Base-by-base conservation (phyloP, 2,888 invertebrate species). In the Drosophila parthenogenetica region DNA sequence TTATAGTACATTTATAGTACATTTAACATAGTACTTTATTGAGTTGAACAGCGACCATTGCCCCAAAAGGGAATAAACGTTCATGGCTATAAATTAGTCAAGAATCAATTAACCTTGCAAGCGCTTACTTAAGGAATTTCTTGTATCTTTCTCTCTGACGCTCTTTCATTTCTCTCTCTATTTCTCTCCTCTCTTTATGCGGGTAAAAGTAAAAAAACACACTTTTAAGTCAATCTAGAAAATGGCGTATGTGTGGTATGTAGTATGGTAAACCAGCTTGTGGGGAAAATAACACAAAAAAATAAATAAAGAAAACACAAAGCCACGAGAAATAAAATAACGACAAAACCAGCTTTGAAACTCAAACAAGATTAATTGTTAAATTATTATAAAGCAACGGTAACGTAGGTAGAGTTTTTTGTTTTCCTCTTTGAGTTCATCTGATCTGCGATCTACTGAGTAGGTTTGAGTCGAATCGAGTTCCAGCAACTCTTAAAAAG, bases 311-410 rank as follows among this genome's bases (percentile, higher is more conserved):
- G 37, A 61, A 35, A 35, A 35, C 35, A 16, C 43, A 35, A 46
- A 55, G 51, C 50, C 11, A 29, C 16, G 32, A 50, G 32, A 66
- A 62, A 62, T 58, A 50, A 43, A 60, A 35, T 48, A 49, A 57
- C 25, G 40, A 61, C 39, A 57, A 70, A 68, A 25, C 53, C 42
- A 66, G 55, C 61, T 76, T 62, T 50, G 60, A 75, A 59, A 70
- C 54, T 54, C 57, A 59, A 75, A 85, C 51, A 80, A 82, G 79
- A 82, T 88, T 85, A 88, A 86, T 88, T 75, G 86, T 88, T 70
- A 64, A 69, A 75, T 74, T 82, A 73, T 82, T 79, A 75, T 66
- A 76, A 78, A 53, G 60, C 70, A 75, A 75, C 68, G 76, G 76
- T 60, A 79, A 73, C 65, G 80, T 76, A 82, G 80, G 80, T 53